phyloP scores from a whole-genome alignment of 1,140 invertebrate genomes.

The Dreissena polymorpha region DNA sequence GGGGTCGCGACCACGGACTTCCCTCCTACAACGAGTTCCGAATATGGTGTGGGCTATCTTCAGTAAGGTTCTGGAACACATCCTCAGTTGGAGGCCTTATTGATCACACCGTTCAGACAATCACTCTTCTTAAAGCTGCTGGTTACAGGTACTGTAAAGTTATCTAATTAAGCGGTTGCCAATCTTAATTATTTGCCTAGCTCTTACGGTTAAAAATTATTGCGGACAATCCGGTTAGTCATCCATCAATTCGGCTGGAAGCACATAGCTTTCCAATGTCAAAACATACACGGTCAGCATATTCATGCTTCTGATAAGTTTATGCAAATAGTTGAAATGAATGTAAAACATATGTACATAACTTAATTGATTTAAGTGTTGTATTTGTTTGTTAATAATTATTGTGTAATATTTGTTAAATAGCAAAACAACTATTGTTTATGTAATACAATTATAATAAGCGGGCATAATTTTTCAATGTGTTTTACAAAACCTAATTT shows the following conservation, averaged over 20 bases:
- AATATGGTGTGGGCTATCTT: conserved; percentile 88
- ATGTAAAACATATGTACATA: too few species aligned
- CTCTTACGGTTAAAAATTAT: background rate
- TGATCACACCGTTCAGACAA: background rate
- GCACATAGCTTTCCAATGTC: too few species aligned
- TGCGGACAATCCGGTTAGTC: background rate
- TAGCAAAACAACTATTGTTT: too few species aligned
- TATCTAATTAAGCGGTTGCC: background rate
- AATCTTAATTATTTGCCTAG: background rate
- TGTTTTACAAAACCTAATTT: too few species aligned
- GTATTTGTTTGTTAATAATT: too few species aligned
- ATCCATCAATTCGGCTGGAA: too few species aligned
- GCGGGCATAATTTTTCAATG: too few species aligned
- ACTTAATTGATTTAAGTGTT: too few species aligned
- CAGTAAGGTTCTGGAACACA: background rate
- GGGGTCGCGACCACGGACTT: conserved; percentile 94
- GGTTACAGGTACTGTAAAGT: background rate
- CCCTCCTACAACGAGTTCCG: conserved; percentile 93
- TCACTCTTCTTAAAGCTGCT: background rate
- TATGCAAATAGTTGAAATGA: background rate
- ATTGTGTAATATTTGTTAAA: too few species aligned
- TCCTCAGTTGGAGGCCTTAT: background rate
- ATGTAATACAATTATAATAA: too few species aligned
- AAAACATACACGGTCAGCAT: too few species aligned
- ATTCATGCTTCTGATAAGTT: background rate